Base-by-base conservation (phyloP, 2,113 vertebrate genomes). In the Columbina picui region DNA sequence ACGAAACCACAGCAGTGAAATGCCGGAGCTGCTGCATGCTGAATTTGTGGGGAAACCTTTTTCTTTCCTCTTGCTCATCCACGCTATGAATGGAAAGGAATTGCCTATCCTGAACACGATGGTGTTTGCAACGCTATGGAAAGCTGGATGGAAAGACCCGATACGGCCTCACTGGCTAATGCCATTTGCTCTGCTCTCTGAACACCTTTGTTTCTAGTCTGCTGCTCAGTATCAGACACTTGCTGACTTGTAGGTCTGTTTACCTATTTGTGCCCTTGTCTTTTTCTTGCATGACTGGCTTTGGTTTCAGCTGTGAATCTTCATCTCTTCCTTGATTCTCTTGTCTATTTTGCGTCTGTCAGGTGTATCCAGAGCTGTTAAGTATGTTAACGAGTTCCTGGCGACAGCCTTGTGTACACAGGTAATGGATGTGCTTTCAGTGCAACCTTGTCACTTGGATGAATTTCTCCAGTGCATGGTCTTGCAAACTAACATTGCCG, bases 301-400 rank as follows among this genome's bases (percentile, higher is more conserved):
- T 91, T 68, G 90, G 49, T 91, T 95, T 56, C 89, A 96, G 52
- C 95, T 93, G 60, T 81, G 83, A 79, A 73, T 70, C 39, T 91
- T 68, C 94, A 60, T 64, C 49, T 96, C 90, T 93, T 60, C 93
- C 83, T 89, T 97, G 90, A 87, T 96, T 93, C 56, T 93, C 70
- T 90, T 90, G 75, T 95, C 87, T 50, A 9, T 96, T 94, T 96
- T 7, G 73, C 97, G 93, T 96, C 97, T 98, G 98, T 97, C 97
- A 99, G 99, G 99, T 97, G 99, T 99, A 97, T 99, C 99, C 98
- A 99, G 99, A 98, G 99, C 99, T 77, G 98, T 99, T 98, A 99
- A 99, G 98, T 99, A 99, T 99, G 94, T 99, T 98, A 99, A 99
- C 94, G 98, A 99, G 97, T 99, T 99, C 98, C 99, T 99, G 98